Conservation (phyloP, 2,113 vertebrate genomes). For the Sinocyclocheilus anophthalmus region DNA sequence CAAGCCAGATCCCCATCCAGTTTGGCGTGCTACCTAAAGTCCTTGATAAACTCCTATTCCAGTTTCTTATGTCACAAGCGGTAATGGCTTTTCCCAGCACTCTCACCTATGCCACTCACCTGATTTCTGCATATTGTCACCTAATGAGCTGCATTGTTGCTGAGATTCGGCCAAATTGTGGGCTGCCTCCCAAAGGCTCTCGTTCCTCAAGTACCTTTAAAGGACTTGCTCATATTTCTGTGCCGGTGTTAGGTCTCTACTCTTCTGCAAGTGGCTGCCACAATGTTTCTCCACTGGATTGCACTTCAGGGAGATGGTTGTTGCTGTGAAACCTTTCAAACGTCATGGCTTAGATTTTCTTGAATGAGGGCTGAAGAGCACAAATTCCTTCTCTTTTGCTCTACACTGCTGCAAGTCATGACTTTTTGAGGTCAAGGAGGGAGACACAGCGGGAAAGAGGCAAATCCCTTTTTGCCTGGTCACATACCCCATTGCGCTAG, state of each 20-base stretch:
- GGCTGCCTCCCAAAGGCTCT: background rate
- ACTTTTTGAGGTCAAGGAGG: slow-evolving; percentile 73
- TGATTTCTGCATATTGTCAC: background rate
- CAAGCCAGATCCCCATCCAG: background rate
- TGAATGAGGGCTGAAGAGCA: slow-evolving; percentile 25
- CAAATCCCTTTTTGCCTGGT: slow-evolving; percentile 61
- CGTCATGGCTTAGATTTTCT: slow-evolving; percentile 13
- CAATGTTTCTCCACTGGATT: background rate
- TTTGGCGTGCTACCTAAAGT: background rate
- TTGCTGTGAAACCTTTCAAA: slow-evolving; percentile 10
- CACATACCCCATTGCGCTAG: background rate
- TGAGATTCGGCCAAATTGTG: background rate
- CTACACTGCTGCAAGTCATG: slow-evolving; percentile 66
- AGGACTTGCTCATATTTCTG: background rate
- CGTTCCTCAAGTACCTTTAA: slow-evolving; percentile 21
- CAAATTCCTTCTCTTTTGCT: background rate
- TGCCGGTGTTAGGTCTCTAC: background rate
- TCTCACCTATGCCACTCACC: background rate
- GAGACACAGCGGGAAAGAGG: slow-evolving; percentile 49
- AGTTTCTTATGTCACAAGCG: background rate
- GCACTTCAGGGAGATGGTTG: slow-evolving; percentile 6
- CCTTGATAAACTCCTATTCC: slow-evolving; percentile 4
- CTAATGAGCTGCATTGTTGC: slow-evolving; percentile 30
- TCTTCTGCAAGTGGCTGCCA: slow-evolving; percentile 15
- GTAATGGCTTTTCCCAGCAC: background rate